Conservation (phyloP, 1,140 invertebrate genomes). For the Lepidostoma basale region DNA sequence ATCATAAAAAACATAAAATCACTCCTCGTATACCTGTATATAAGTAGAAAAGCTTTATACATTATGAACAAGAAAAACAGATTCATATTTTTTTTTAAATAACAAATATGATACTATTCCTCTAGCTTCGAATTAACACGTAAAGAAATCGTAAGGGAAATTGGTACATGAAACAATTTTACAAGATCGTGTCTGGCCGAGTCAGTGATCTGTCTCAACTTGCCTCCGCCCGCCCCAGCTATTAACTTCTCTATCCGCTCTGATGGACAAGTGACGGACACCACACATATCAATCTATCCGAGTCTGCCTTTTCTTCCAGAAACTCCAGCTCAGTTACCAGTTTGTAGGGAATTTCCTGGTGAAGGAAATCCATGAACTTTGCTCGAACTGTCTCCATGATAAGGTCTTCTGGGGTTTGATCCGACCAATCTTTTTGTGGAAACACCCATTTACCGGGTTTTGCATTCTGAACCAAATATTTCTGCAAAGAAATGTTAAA, state of each 20-base stretch:
- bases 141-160: conserved; percentile 51
- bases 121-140: background rate
- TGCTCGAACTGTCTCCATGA: conserved; percentile 74
- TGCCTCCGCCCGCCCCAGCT: conserved; percentile 68
- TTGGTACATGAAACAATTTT: conserved; percentile 36
- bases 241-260: conserved; percentile 67
- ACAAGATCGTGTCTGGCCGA: conserved; percentile 56
- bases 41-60: too few relatives aligned
- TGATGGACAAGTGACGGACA: conserved; percentile 68
- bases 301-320: conserved; percentile 65
- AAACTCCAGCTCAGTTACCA: conserved; percentile 71
- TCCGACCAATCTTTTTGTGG: conserved; percentile 71
- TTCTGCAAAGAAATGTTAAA: too few relatives aligned
- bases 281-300: conserved; percentile 66
- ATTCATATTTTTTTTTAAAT: background rate
- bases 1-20: background rate
- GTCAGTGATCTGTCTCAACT: conserved; percentile 70
- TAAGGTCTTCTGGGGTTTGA: conserved; percentile 70
- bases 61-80: background rate
- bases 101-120: background rate
- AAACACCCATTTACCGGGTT: conserved; percentile 70
- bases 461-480: conserved; percentile 72
- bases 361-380: conserved; percentile 79
- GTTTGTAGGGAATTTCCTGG: conserved; percentile 82
- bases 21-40: too few relatives aligned